Conservation (phyloP, 1,140 invertebrate species). For the Pseudomyrmex gracilis region DNA sequence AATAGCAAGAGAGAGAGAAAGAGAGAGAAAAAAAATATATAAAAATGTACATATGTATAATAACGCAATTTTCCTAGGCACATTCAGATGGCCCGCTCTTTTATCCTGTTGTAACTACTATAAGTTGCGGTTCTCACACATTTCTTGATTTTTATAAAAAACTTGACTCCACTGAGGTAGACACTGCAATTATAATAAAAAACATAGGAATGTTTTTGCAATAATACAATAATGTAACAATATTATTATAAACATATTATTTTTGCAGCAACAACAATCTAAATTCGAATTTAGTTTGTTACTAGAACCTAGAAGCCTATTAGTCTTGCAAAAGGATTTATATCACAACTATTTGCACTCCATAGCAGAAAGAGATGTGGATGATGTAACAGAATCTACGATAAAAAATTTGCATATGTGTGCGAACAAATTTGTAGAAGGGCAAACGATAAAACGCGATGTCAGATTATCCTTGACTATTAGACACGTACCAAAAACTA, state of each 20-base stretch:
- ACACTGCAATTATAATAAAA: constrained; percentile 23
- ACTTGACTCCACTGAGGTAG: constrained; percentile 78
- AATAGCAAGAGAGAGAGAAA: neutral
- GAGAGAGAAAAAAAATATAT: neutral
- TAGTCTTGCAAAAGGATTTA: constrained; percentile 93
- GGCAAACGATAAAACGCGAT: constrained; percentile 87
- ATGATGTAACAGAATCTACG: constrained; percentile 88
- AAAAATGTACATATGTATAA: constrained; percentile 5
- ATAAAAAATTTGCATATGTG: constrained; percentile 90
- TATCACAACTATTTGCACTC: constrained; percentile 96
- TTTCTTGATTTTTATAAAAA: constrained; percentile 93
- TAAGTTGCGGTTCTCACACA: constrained; percentile 96
- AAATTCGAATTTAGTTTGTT: constrained; percentile 89
- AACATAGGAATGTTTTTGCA: neutral
- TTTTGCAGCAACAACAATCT: constrained; percentile 76
- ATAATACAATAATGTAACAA: neutral
- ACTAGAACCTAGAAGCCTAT: constrained; percentile 94
- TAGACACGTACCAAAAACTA: constrained; percentile 95
- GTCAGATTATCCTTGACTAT: constrained; percentile 97
- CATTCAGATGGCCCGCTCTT: constrained; percentile 98
- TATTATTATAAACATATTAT: constrained; percentile 43
- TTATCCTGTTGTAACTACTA: constrained; percentile 96
- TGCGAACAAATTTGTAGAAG: constrained; percentile 85
- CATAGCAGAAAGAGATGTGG: constrained; percentile 91
- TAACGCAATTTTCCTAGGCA: constrained; percentile 86